Evolutionary conservation across 2,113 vertebrate genomes (phyloP).

Genomic region (Tichodroma muraria): DNA sequence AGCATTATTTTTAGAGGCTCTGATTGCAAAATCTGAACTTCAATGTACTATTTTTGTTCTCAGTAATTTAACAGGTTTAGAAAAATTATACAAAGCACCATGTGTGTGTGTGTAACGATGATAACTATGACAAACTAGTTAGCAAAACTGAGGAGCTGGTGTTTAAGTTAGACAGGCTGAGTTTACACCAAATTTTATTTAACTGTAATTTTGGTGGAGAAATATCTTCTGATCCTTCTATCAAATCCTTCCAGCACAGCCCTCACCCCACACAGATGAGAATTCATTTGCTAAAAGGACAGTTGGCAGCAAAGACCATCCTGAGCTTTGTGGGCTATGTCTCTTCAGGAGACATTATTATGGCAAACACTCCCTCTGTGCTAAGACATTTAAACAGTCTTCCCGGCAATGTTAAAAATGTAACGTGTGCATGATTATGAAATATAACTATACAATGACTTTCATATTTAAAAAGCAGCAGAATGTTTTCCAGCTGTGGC

Average conservation of each 20-base stretch:
- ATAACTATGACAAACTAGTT: not conserved
- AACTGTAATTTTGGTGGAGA: not conserved
- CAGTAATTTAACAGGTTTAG: not conserved
- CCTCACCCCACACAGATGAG: not conserved
- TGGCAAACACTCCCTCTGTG: slow-evolving; percentile 4
- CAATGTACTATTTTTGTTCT: not conserved
- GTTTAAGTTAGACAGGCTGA: slow-evolving; percentile 8
- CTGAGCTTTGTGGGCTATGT: slow-evolving; percentile 6
- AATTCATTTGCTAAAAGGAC: slow-evolving; percentile 44
- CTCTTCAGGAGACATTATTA: slow-evolving; percentile 47
- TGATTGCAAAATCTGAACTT: not conserved
- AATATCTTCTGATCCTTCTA: not conserved
- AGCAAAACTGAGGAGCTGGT: not conserved
- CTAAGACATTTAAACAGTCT: slow-evolving; percentile 15
- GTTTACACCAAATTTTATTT: slow-evolving; percentile 2
- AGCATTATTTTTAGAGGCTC: not conserved
- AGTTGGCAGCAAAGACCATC: slow-evolving; percentile 31
- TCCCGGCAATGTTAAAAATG: slow-evolving; percentile 42
- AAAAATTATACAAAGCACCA: not conserved
- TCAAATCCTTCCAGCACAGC: slow-evolving; percentile 31
- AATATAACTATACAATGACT: slow-evolving; percentile 13
- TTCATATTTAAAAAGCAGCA: slow-evolving; percentile 30
- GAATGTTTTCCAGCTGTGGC: not conserved
- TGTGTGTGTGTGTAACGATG: not conserved
- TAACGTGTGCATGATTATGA: slow-evolving; percentile 14